Conservation (phyloP, 2,888 invertebrate species). For the Tenthredo livida region DNA sequence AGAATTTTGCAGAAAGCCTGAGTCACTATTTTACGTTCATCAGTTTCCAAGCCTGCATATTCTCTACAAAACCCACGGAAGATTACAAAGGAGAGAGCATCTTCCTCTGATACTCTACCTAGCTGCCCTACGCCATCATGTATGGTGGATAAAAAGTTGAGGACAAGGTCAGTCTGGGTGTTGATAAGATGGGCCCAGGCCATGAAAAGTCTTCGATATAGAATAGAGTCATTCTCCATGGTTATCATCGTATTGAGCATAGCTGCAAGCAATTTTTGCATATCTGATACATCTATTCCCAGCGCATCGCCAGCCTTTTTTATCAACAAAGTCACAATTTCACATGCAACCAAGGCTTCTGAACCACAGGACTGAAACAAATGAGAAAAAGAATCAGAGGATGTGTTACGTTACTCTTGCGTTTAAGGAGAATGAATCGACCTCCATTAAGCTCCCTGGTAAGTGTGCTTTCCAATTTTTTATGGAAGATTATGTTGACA, state of each 20-base stretch:
- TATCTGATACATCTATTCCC: slow-evolving; percentile 78
- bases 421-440: not conserved
- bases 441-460: not conserved
- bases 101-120: slow-evolving; percentile 78
- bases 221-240: slow-evolving; percentile 78
- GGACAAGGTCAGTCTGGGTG: slow-evolving; percentile 82
- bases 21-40: not conserved
- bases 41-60: not conserved
- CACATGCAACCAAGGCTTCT: slow-evolving; percentile 80
- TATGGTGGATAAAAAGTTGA: slow-evolving; percentile 82
- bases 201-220: slow-evolving; percentile 81
- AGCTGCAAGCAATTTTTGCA: slow-evolving; percentile 80
- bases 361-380: not conserved
- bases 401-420: not conserved
- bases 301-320: slow-evolving; percentile 79
- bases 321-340: slow-evolving; percentile 83
- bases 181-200: slow-evolving; percentile 84
- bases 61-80: slow-evolving; percentile 79
- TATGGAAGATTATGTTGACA: too few relatives aligned
- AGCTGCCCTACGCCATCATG: slow-evolving; percentile 76
- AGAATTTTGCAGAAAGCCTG: not conserved
- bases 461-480: too few relatives aligned
- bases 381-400: not conserved
- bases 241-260: slow-evolving; percentile 83
- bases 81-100: slow-evolving; percentile 84